A percentile compares a stretch with the other conserved stretches of the same genome.
These are phyloP conservation scores for Syngnathus scovelli DNA, from an alignment of 2,113 vertebrate genomes.

Conservation along the genomic window DNA sequence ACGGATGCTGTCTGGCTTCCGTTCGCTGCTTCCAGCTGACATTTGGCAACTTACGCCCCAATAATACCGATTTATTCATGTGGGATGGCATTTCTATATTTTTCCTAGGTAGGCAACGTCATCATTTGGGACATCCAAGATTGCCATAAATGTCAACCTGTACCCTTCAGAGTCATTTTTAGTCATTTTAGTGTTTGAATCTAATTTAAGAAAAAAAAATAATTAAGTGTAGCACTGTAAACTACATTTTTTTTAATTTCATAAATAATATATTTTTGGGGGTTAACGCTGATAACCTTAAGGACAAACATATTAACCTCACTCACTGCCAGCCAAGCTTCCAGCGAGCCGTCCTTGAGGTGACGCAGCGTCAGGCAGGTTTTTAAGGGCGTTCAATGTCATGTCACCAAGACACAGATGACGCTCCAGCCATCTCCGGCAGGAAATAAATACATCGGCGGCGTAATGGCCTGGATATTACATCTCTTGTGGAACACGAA, in stretches of 20 bases:
- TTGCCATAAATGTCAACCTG: no score
- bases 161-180: no score
- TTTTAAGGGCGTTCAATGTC: constrained; percentile 70
- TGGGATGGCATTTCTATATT: neutral
- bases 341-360: constrained; percentile 59
- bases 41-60: constrained; percentile 10
- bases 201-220: no score
- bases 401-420: constrained; percentile 56
- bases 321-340: constrained; percentile 42
- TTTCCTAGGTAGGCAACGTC: neutral
- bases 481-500: constrained; percentile 63
- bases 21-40: constrained; percentile 83
- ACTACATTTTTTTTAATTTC: neutral
- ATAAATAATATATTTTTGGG: no score
- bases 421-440: constrained; percentile 35
- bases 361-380: constrained; percentile 34
- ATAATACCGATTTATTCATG: neutral
- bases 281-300: no score
- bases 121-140: neutral
- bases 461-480: constrained; percentile 70
- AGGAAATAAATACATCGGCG: constrained; percentile 67
- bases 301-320: constrained; percentile 29
- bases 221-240: no score
- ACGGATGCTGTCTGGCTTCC: constrained; percentile 79
- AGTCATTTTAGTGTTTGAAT: neutral